A percentile compares a stretch with the other conserved stretches of the same genome.
Evolutionary conservation across 2,888 invertebrate genomes (phyloP).

Genomic region (Amphipoea oculea): DNA sequence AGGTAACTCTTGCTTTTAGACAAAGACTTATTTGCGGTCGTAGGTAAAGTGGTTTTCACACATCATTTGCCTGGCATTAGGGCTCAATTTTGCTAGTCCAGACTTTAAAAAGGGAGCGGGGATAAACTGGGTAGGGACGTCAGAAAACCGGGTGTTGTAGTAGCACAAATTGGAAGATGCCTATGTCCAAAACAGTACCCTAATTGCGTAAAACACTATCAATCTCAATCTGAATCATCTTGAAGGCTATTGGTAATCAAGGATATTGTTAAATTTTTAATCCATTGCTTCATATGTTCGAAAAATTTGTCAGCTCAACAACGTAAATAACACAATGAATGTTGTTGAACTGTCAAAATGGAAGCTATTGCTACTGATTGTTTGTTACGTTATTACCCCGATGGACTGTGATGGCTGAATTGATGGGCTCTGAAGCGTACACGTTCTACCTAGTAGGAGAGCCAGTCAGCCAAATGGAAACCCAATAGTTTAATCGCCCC

Average conservation of each 20-base stretch:
- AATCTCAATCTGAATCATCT: background rate
- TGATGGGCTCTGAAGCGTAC: background rate
- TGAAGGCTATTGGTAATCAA: background rate
- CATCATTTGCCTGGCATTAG: background rate
- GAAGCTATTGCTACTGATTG: background rate
- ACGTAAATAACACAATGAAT: background rate
- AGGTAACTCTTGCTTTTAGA: background rate
- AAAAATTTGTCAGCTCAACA: background rate
- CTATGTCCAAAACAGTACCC: background rate
- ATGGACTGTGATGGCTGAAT: background rate
- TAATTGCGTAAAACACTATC: background rate
- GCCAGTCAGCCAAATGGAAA: background rate
- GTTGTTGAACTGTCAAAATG: background rate
- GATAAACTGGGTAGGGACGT: background rate
- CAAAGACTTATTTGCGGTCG: slow-evolving; percentile 14
- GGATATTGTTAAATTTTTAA: no score
- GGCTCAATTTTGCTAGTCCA: background rate
- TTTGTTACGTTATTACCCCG: background rate
- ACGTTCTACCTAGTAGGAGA: background rate
- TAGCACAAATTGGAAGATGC: background rate
- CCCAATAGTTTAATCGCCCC: background rate
- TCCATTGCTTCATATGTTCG: background rate
- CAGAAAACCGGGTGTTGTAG: background rate
- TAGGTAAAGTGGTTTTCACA: slow-evolving; percentile 2
- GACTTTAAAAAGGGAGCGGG: background rate